Evolutionary conservation across 2,113 vertebrate genomes (phyloP).

Genomic region (Etheostoma cragini): DNA sequence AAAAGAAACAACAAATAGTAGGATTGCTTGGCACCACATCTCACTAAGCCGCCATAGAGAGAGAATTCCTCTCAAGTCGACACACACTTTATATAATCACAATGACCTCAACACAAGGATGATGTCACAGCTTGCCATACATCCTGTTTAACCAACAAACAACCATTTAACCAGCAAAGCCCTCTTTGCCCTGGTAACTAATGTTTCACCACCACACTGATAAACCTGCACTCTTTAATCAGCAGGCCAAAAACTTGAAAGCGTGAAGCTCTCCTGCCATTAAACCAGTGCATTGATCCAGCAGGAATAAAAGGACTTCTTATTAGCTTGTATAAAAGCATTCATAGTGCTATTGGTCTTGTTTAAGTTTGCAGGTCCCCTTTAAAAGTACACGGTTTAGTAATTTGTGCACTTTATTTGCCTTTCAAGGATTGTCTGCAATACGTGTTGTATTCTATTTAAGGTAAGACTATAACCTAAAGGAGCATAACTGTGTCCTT

Average conservation of each 20-base stretch:
- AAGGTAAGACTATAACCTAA: slow-evolving; percentile 45
- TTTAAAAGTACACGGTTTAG: slow-evolving; percentile 19
- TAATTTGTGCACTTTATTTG: slow-evolving; percentile 13
- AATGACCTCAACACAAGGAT: slow-evolving; percentile 48
- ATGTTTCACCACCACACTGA: slow-evolving; percentile 19
- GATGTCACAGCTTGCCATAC: slow-evolving; percentile 44
- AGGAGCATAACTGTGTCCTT: slow-evolving; percentile 8
- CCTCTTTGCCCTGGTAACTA: slow-evolving; percentile 47
- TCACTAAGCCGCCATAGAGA: slow-evolving; percentile 34
- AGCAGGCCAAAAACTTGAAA: slow-evolving; percentile 52
- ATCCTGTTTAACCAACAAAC: slow-evolving; percentile 58
- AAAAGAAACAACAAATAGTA: slow-evolving; percentile 49
- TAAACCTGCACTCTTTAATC: slow-evolving; percentile 38
- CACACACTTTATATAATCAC: slow-evolving; percentile 15
- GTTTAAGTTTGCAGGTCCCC: slow-evolving; percentile 27
- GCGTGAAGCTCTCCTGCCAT: slow-evolving; percentile 49
- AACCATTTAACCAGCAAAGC: slow-evolving; percentile 25
- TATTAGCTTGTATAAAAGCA: slow-evolving; percentile 19
- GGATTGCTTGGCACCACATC: slow-evolving; percentile 30
- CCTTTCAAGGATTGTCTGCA: neutral
- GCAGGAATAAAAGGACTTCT: slow-evolving; percentile 31
- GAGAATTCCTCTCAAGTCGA: slow-evolving; percentile 36
- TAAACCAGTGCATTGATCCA: slow-evolving; percentile 54
- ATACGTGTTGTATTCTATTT: slow-evolving; percentile 12
- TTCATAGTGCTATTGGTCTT: slow-evolving; percentile 36